Evolutionary conservation across 2,113 vertebrate genomes (phyloP), one percentile per base, ranked within the genome.

Genomic region (Silurus meridionalis): DNA sequence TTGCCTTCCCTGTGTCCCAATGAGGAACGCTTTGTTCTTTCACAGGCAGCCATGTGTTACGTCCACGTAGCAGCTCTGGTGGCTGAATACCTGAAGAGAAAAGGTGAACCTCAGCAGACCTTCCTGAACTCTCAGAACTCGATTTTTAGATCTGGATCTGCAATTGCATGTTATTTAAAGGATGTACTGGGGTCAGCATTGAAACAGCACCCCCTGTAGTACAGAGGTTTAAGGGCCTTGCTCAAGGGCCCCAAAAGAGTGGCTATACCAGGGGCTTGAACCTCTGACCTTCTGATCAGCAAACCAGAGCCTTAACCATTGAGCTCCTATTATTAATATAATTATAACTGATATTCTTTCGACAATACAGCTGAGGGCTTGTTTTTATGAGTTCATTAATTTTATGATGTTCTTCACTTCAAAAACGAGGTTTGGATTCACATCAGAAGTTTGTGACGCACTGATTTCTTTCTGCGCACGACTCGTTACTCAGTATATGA

Each of bases 1-100:
- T 1, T 19, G 4, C 10, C 2, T 7, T 53, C 46, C 37, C 75
- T 19, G 53, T 79, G 52, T n/a, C 4, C 7, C 75, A 57, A 1
- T 28, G 13, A 78, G 6, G 7, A 57, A 52, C 4, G 8, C 15
- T 46, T 60, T 1, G 19, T 13, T 25, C 1, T 72, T 77, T 28
- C 89, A 83, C 91, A 99, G 98, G 97, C 97, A 0, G 98, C 97
- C 23, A 99, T 99, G 97, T 99, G 98, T 89, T 99, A 97, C 0
- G 96, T 99, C 57, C 98, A 99, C 0, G 98, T 99, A 23, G 97
- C 97, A 50, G 98, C 98, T 1, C 92, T 99, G 89, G 98, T 99
- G 89, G 96, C 98, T 8, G 98, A 99, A 85, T 99, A 99, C 89
- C 96, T 99, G 91, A 97, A 96, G 83, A 95, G 98, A 55, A 99